Base-by-base conservation (phyloP, 2,113 vertebrate species). In the Gnathonemus echidnorhynchus region DNA sequence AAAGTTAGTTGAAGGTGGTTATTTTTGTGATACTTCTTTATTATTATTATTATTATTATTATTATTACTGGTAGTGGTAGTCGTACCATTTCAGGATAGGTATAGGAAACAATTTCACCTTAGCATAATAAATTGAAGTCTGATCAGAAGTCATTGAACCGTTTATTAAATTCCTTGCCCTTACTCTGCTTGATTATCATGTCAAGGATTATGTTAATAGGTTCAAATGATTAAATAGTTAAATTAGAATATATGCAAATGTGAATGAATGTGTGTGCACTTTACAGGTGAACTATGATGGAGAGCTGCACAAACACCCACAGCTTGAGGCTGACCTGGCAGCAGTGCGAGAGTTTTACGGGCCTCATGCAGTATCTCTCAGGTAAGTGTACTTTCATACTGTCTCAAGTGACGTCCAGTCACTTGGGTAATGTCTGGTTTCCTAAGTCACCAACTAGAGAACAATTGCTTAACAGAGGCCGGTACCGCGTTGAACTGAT, bases 331-430 rank as follows among this genome's bases (percentile, higher is more conserved):
- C 97, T 70, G 97, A 98, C 93, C 92, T 98, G 91, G 96, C 94
- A 49, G 97, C 97, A 9, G 97, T 98, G 92, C 96, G 97, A 94
- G 97, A 97, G 92, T 93, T 97, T 92, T 97, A 97, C 89, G 97
- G 97, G 91, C 96, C 95, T 91, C 96, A 95, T 88, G 97, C 97
- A 93, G 97, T 98, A 93, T 98, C 97, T 97, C 97, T 98, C 96
- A 98, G 97, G 97, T 98, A 96, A 48, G 21, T 1, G 11, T 52
- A 48, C 0, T 3, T 42, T 27, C 21, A 27, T 66, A 4, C 50
- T 17, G 10, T 19, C 77, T 88, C 13, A 15, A 13, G 66, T 31
- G 10, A 74, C n/a, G 66, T 35, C 66, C 8, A 74, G 66, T 70
- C 27, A 70, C 66, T 70, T 70, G 11, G 66, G 66, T 4, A 31